Evolutionary conservation across 2,888 invertebrate species (phyloP).

Genomic region (Drosophila falleni): DNA sequence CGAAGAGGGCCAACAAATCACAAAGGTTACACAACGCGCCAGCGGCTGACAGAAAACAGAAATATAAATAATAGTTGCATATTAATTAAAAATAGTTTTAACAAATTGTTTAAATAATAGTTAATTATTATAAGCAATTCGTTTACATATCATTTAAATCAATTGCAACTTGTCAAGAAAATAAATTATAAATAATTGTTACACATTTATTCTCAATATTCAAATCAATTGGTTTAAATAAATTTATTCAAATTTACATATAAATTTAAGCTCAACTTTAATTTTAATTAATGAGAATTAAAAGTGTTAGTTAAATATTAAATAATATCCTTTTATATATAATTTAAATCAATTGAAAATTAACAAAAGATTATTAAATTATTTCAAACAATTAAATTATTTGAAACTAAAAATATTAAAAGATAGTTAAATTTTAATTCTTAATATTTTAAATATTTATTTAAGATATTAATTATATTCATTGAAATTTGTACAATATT

Average conservation of each 20-base stretch:
- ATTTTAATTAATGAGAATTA: no score
- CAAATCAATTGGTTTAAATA: neutral
- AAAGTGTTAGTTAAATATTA: no score
- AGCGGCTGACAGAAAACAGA: neutral
- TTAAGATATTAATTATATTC: no score
- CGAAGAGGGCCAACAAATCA: constrained; percentile 6
- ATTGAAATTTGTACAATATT: no score
- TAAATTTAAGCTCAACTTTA: no score
- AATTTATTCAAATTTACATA: no score
- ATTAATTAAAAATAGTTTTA: neutral
- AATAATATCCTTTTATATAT: neutral
- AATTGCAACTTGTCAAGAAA: neutral
- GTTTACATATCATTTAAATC: neutral
- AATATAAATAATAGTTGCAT: neutral
- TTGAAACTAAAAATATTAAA: no score
- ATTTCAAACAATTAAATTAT: neutral
- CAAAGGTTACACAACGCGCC: constrained; percentile 2
- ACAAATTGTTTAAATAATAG: neutral
- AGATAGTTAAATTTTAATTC: neutral
- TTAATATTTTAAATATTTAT: neutral
- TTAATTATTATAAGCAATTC: neutral
- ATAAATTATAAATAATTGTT: neutral
- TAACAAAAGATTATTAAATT: neutral
- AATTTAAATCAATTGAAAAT: neutral
- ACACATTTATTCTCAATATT: neutral